These are phyloP conservation scores for Saiga tatarica DNA, from an alignment of 2,113 vertebrate species.

Conservation along the genomic window DNA sequence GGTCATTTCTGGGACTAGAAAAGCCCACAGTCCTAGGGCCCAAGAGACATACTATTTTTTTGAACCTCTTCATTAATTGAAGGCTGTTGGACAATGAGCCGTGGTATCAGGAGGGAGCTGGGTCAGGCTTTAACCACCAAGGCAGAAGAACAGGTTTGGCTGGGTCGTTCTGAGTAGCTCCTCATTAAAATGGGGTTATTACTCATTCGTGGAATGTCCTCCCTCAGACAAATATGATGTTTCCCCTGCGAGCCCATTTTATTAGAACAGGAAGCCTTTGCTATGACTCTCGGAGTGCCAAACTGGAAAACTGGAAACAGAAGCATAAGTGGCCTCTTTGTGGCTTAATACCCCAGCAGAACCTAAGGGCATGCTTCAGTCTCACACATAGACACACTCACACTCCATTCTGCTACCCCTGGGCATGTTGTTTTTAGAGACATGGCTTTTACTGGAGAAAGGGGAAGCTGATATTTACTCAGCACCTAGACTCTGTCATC, in stretches of 20 bases:
- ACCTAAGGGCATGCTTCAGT: not conserved
- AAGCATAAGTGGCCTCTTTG: not conserved
- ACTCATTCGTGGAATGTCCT: not conserved
- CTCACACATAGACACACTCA: no score
- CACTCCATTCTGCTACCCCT: not conserved
- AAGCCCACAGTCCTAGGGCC: not conserved
- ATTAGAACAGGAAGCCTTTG: not conserved
- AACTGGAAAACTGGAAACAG: not conserved
- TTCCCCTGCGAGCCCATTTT: not conserved
- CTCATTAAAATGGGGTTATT: not conserved
- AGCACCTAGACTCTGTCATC: not conserved
- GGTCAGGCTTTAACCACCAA: not conserved
- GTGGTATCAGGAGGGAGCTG: not conserved
- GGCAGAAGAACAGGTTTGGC: conserved; percentile 59
- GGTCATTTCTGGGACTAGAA: not conserved
- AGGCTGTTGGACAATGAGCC: not conserved
- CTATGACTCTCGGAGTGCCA: not conserved
- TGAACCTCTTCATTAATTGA: conserved; percentile 22
- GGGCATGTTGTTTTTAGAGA: not conserved
- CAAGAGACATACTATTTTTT: not conserved
- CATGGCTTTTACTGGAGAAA: not conserved
- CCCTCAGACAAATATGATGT: not conserved
- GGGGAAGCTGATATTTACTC: not conserved
- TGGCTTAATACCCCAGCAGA: not conserved
- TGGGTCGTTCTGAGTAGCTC: not conserved